Percentiles rank a stretch among this genome's conserved stretches.
phyloP scores from a whole-genome alignment of 2,113 vertebrate species.

The Phrynosoma blainvillii region DNA sequence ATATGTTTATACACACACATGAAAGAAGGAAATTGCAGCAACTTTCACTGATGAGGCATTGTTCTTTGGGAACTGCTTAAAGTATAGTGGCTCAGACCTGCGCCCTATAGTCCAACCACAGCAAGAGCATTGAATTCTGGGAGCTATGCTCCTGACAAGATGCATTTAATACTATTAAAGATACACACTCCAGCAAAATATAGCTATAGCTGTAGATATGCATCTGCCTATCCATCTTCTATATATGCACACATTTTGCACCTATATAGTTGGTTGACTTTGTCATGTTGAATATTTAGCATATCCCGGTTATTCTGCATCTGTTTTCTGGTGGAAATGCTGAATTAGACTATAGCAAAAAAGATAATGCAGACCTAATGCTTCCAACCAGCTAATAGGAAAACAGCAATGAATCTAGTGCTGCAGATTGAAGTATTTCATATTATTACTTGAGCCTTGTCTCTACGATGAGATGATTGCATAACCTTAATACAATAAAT shows the following conservation, averaged over 20 bases:
- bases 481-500: conserved; percentile 84
- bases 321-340: conserved; percentile 77
- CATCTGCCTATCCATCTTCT: not conserved
- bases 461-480: conserved; percentile 84
- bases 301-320: conserved; percentile 78
- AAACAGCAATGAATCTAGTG: conserved; percentile 71
- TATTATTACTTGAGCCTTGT: conserved; percentile 80
- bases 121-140: too few relatives aligned
- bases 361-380: conserved; percentile 74
- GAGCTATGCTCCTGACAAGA: not conserved
- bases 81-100: too few relatives aligned
- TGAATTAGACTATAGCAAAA: conserved; percentile 75
- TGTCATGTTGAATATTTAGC: conserved; percentile 70
- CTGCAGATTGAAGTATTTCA: conserved; percentile 75
- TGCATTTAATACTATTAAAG: not conserved
- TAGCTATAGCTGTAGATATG: not conserved
- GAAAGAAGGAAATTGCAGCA: too few relatives aligned
- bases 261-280: conserved; percentile 67
- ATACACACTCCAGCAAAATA: not conserved
- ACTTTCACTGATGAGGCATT: too few relatives aligned
- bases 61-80: too few relatives aligned
- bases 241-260: conserved; percentile 40
- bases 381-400: conserved; percentile 78
- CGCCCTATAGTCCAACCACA: too few relatives aligned
- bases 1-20: too few relatives aligned